Base-by-base conservation (phyloP, 2,797 vertebrate genomes). In the Cossypha dichroa region DNA sequence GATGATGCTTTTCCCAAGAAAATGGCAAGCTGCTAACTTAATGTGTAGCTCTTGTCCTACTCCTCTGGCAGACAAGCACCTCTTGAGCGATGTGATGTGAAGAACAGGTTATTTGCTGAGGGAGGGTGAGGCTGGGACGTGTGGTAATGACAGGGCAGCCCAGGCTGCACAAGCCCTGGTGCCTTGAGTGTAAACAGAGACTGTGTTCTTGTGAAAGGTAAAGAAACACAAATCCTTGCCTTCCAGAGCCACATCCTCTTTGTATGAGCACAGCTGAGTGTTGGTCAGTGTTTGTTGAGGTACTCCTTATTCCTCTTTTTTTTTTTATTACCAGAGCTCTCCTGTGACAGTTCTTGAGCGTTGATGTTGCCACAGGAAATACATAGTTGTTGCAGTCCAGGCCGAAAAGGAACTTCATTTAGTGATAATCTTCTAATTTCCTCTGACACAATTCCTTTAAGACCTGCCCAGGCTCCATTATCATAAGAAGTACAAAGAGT, bases 351-450 rank as follows among this genome's bases (percentile, higher is more conserved):
- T 54, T 78, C 49, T 54, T 52, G 14, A 56, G 15, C 41, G 15
- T 0, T 38, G 38, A 56, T 56, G 22, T 33, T 55, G 51, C n/a
- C n/a, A 45, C 52, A 34, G 49, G 62, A 78, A 48, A 59, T 13
- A 33, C 0, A 0, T 4, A 13, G 3, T 31, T 85, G 25, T 46
- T 38, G 41, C 38, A 90, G 25, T 48, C 40, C 63, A 48, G 28
- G 31, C n/a, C 38, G 36, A 52, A 34, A 70, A 43, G 34, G 29
- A 81, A 60, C 15, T 29, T 49, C n/a, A 15, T 2, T 4, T 51
- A n/a, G 13, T 5, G 16, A 41, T 28, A 40, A 69, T 54, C 11
- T 31, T 60, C 7, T 26, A 0, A 62, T 85, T 77, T 55, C 83
- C 48, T 85, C 48, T 69, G 64, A 31, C 12, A 40, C 13, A 31